Base-by-base conservation (phyloP, 2,888 invertebrate species). In the Cryptosula pallasiana region DNA sequence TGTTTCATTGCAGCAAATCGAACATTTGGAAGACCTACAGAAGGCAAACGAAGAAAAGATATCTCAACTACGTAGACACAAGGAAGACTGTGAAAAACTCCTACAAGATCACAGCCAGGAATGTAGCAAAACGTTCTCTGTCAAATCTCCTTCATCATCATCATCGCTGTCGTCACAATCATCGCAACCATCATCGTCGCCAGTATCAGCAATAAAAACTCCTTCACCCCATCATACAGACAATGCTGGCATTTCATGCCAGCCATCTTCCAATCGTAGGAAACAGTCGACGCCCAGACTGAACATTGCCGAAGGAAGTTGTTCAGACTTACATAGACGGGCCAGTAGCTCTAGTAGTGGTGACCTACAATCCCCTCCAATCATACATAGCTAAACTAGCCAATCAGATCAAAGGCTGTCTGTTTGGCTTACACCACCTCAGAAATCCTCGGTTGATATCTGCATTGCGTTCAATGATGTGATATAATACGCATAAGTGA, bases 341-440 rank as follows among this genome's bases (percentile, higher is more conserved):
- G 32, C 29, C 16, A 63, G 63, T n/a, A 63, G 63, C 34, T 63
- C 63, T 5, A 63, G 63, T 34, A 63, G 63, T n/a, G 63, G 63
- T 9, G 63, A 27, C 32, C 27, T 63, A 16, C 63, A 63, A 34
- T 63, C 63, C 3, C 63, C 63, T 32, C 32, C 45, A 13, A 45
- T 63, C 63, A 63, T 63, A 32, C 63, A 63, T 32, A 23, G 23
- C n/a, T n/a, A n/a, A n/a, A n/a, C n/a, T n/a, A n/a, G n/a, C n/a
- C n/a, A n/a, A n/a, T n/a, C n/a, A n/a, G n/a, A n/a, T n/a, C n/a
- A n/a, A n/a, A n/a, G n/a, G n/a, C n/a, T n/a, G n/a, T n/a, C n/a
- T n/a, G n/a, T n/a, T n/a, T n/a, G n/a, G n/a, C n/a, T n/a, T n/a
- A n/a, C n/a, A n/a, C n/a, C n/a, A n/a, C n/a, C n/a, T n/a, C n/a